A percentile compares a stretch with the other conserved stretches of the same genome.
These are phyloP conservation scores for Tretioscincus oriximinensis DNA, from an alignment of 2,113 vertebrate species.

Conservation along the genomic window DNA sequence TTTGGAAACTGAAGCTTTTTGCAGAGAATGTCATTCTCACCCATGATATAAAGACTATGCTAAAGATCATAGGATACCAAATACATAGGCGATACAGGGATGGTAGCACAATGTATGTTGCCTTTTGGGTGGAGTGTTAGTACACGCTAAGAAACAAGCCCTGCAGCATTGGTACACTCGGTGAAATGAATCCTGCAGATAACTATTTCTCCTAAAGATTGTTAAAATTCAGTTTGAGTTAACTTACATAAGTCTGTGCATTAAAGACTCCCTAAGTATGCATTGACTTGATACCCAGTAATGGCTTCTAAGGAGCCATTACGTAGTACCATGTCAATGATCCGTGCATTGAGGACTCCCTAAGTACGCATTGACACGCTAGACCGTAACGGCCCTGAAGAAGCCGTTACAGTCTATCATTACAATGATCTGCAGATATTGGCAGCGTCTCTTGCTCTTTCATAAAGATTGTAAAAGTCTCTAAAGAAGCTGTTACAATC, in stretches of 20 bases:
- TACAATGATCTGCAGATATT: slow-evolving; percentile 81
- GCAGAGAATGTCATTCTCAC: background rate
- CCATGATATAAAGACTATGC: background rate
- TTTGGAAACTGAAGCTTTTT: slow-evolving; percentile 27
- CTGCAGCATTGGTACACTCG: slow-evolving; percentile 24
- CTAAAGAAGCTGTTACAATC: slow-evolving; percentile 66
- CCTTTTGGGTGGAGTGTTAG: background rate
- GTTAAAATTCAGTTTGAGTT: slow-evolving; percentile 78
- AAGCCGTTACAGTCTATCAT: slow-evolving; percentile 79
- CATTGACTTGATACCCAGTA: slow-evolving; percentile 83
- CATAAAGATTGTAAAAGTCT: slow-evolving; percentile 67
- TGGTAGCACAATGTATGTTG: background rate
- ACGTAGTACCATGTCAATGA: slow-evolving; percentile 82
- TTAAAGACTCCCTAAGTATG: slow-evolving; percentile 81
- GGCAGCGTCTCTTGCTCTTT: slow-evolving; percentile 75
- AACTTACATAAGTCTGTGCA: slow-evolving; percentile 72
- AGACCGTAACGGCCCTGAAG: slow-evolving; percentile 79
- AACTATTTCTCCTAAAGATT: slow-evolving; percentile 74
- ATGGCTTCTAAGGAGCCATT: slow-evolving; percentile 83
- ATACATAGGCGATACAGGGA: background rate
- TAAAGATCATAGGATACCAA: no score
- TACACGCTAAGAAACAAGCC: background rate
- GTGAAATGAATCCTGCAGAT: slow-evolving; percentile 52
- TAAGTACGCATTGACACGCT: slow-evolving; percentile 78
- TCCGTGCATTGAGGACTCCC: slow-evolving; percentile 81